Percentiles rank a stretch among this genome's conserved stretches.
Evolutionary conservation across 2,888 invertebrate species (phyloP).

Genomic region (Drosophila aldrichi): DNA sequence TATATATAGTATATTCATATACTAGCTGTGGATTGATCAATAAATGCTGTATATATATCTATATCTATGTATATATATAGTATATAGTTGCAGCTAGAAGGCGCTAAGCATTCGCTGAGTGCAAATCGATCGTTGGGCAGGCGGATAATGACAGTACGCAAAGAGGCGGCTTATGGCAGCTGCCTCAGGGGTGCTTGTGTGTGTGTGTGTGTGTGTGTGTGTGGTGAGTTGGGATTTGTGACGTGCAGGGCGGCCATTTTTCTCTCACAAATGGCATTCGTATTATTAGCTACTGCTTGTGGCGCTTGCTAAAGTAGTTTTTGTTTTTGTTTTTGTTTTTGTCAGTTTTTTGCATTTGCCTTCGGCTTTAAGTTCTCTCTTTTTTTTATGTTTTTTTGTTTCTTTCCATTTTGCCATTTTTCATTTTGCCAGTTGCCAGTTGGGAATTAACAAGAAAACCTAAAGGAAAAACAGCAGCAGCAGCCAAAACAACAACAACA

Average conservation of each 20-base stretch:
- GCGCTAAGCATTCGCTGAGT: slow-evolving; percentile 9
- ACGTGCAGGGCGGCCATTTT: slow-evolving; percentile 6
- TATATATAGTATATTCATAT: background rate
- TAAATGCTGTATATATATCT: background rate
- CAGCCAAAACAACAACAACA: slow-evolving; percentile 19
- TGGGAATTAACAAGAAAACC: slow-evolving; percentile 55
- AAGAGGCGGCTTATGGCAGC: slow-evolving; percentile 4
- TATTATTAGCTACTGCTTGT: slow-evolving; percentile 29
- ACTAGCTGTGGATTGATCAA: slow-evolving; percentile 3
- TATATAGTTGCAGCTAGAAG: background rate
- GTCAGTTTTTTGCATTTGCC: background rate
- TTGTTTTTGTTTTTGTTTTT: background rate
- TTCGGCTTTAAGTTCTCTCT: slow-evolving; percentile 15
- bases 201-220: background rate
- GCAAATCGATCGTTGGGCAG: slow-evolving; percentile 54
- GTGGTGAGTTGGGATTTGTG: slow-evolving; percentile 5
- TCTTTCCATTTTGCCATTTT: slow-evolving; percentile 29
- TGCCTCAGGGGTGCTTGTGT: background rate
- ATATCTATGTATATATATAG: background rate
- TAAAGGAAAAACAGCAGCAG: slow-evolving; percentile 32
- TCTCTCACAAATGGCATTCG: slow-evolving; percentile 17
- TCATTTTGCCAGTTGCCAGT: slow-evolving; percentile 39
- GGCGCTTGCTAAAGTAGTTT: slow-evolving; percentile 34
- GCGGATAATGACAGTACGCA: slow-evolving; percentile 2
- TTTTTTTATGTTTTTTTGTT: slow-evolving; percentile 4